phyloP scores from a whole-genome alignment of 2,888 invertebrate genomes.

The Drosophila helvetica region DNA sequence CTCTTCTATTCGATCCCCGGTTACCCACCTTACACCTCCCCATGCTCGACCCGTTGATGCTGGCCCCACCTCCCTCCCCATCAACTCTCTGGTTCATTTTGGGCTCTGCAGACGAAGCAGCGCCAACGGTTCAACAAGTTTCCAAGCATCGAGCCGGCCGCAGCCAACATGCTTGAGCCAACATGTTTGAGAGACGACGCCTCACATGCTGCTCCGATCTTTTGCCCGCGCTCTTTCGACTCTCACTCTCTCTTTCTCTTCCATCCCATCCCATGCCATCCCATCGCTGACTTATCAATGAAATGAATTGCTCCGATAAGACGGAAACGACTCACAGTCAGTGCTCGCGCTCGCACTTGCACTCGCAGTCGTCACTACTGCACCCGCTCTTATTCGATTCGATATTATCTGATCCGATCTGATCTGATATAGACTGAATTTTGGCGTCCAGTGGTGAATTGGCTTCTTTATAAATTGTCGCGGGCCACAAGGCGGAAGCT shows the following conservation, averaged over 20 bases:
- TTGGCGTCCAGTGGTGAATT: not conserved
- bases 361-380: not conserved
- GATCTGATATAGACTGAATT: not conserved
- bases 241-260: constrained; percentile 42
- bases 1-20: not conserved
- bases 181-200: constrained; percentile 55
- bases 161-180: constrained; percentile 1
- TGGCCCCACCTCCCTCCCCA: constrained; percentile 13
- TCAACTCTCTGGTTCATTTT: constrained; percentile 2
- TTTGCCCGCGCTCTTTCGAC: constrained; percentile 37
- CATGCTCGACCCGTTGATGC: constrained; percentile 37
- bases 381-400: not conserved
- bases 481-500: constrained; percentile 11
- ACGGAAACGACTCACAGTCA: not conserved
- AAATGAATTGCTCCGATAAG: constrained; percentile 1
- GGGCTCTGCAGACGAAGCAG: constrained; percentile 24
- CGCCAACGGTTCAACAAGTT: constrained; percentile 58
- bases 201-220: constrained; percentile 2
- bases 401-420: too few species aligned
- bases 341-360: not conserved
- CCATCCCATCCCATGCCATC: not conserved
- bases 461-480: not conserved
- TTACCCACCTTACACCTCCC: not conserved
- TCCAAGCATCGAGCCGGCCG: constrained; percentile 27
- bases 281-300: not conserved